These are phyloP conservation scores for Aurelia sp. DNA, from an alignment of 30 jellyfish, hydroid and myxozoan genomes.

Conservation along the genomic window DNA sequence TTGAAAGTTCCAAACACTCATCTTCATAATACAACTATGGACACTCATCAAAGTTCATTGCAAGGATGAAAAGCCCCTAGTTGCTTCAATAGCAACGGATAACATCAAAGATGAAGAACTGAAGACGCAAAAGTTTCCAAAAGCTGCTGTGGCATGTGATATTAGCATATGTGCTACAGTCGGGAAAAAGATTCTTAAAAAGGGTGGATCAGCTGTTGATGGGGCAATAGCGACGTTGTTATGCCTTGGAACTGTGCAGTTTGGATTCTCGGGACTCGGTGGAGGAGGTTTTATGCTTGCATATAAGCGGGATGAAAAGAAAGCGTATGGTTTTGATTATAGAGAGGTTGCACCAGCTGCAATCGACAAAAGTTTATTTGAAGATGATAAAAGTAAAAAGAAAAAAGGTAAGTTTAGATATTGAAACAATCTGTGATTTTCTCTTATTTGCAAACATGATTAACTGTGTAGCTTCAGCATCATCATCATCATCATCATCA, in stretches of 20 bases:
- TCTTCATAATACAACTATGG: too few relatives aligned
- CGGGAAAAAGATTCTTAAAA: constrained; percentile 61
- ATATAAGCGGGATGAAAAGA: constrained; percentile 39
- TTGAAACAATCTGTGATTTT: too few relatives aligned
- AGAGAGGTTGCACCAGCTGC: constrained; percentile 89
- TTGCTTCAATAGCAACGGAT: constrained; percentile 20
- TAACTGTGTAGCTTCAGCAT: too few relatives aligned
- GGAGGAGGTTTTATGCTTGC: constrained; percentile 97
- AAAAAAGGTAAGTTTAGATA: neutral
- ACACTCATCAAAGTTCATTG: too few relatives aligned
- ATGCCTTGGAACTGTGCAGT: constrained; percentile 69
- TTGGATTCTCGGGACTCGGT: constrained; percentile 93
- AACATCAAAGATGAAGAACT: constrained; percentile 26
- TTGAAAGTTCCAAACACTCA: too few relatives aligned
- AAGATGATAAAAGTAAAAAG: constrained; percentile 48
- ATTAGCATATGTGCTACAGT: constrained; percentile 62
- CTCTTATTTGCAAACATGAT: too few relatives aligned
- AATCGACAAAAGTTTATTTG: constrained; percentile 42
- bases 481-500: too few relatives aligned
- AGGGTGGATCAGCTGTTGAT: constrained; percentile 88
- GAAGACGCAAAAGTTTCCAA: constrained; percentile 1
- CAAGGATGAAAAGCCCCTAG: constrained; percentile 1
- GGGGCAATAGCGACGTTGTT: constrained; percentile 76
- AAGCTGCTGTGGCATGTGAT: constrained; percentile 72
- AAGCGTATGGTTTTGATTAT: constrained; percentile 60